phyloP scores from a whole-genome alignment of 2,888 invertebrate species.

The Ennomos fuscantarius region DNA sequence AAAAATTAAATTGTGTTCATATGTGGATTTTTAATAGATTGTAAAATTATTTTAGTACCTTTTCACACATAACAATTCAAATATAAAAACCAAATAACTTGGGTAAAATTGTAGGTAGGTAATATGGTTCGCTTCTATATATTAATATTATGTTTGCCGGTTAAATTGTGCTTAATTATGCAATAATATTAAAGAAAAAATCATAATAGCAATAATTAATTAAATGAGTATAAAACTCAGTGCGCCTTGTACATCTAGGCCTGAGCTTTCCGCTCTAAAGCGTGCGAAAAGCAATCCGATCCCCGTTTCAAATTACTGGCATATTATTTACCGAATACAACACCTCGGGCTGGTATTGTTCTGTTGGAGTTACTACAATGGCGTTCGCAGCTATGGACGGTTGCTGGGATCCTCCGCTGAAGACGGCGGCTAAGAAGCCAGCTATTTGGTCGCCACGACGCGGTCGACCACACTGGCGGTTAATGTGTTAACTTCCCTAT shows the following conservation, averaged over 20 bases:
- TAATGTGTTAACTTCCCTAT: conserved; percentile 81
- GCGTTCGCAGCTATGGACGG: conserved; percentile 61
- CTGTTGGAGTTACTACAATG: conserved; percentile 67
- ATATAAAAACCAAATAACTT: too few relatives aligned
- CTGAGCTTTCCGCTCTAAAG: conserved; percentile 70
- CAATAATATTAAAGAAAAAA: neutral
- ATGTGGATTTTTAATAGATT: neutral
- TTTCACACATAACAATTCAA: too few relatives aligned
- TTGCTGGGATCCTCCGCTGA: conserved; percentile 45
- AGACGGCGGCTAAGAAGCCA: conserved; percentile 48
- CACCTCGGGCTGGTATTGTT: conserved; percentile 56
- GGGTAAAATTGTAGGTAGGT: too few relatives aligned
- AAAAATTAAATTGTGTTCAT: neutral
- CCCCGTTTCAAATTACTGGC: conserved; percentile 62
- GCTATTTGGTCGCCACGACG: conserved; percentile 74
- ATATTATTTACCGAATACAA: conserved; percentile 71
- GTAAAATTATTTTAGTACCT: neutral
- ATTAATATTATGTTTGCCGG: too few relatives aligned
- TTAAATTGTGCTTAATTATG: too few relatives aligned
- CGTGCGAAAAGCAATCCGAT: conserved; percentile 71
- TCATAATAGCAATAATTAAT: too few relatives aligned
- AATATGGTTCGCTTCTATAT: too few relatives aligned
- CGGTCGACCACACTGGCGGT: conserved; percentile 82
- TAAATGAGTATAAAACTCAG: neutral
- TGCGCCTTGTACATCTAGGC: conserved; percentile 53